These are phyloP conservation scores for Megalurothrips usitatus DNA, from an alignment of 2,888 invertebrate species.

Conservation along the genomic window DNA sequence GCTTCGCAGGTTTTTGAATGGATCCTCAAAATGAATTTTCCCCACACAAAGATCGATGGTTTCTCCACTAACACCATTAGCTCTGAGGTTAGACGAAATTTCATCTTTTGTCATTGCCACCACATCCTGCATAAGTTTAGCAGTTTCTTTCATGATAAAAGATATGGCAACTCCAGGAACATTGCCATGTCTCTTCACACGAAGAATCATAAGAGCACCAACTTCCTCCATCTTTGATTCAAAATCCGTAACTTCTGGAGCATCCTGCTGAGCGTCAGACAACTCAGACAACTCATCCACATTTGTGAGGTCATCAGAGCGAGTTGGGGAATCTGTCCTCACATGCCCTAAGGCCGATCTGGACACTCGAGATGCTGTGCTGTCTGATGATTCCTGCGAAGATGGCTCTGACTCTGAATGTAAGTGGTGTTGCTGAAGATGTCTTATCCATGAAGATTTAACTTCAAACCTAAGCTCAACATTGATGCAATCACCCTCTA, in stretches of 20 bases:
- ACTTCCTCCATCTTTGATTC: neutral
- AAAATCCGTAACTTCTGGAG: neutral
- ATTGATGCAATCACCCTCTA: neutral
- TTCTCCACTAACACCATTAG: neutral
- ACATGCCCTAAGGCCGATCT: too few species aligned
- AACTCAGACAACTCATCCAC: neutral
- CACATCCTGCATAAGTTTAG: neutral
- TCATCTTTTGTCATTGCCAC: neutral
- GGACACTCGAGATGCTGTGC: too few species aligned
- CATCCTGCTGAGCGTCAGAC: neutral
- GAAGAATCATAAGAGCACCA: neutral
- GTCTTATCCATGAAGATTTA: neutral
- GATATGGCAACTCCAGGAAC: neutral
- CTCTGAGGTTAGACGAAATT: neutral
- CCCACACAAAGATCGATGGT: neutral
- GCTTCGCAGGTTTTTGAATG: neutral
- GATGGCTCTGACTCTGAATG: neutral
- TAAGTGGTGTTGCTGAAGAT: neutral
- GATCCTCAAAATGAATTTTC: neutral
- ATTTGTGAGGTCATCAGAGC: neutral
- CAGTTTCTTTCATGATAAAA: neutral
- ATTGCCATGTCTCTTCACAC: neutral
- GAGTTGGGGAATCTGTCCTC: neutral
- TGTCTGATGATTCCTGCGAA: too few species aligned
- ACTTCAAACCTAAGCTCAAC: neutral